Base-by-base conservation (phyloP, 1,140 invertebrate genomes). In the Drosophila ananassae region DNA sequence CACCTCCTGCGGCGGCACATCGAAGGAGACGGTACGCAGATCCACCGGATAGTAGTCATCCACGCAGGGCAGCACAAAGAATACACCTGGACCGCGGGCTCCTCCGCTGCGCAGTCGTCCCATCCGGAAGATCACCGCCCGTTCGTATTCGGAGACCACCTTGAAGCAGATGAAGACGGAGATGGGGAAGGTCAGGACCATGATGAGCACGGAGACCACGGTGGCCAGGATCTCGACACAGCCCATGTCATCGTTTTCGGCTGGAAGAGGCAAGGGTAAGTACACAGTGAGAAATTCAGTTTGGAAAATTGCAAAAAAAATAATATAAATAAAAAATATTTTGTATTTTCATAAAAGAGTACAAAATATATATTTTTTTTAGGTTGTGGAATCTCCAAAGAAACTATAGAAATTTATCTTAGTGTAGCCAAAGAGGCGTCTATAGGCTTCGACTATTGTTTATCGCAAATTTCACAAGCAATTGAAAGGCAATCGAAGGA, bases 31-130 rank as follows among this genome's bases (percentile, higher is more conserved):
- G 3, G 96, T 97, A 59, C 97, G 94, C 50, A 98, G 92, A 90
- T 98, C 97, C 5, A 97, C 96, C 91, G 97, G 97, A 44, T 96
- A 95, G 84, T 98, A 98, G 28, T 95, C 96, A 89, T 99, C 98
- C 61, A 98, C 95, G 90, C 97, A 98, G 1, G 97, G 97, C 47
- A 98, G 93, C 7, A 98, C 94, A 90, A 98, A 98, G 89, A 98
- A 98, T 17, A 97, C 94, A 17, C 96, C 97, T 46, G 96, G 97
- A 94, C 51, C 97, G 12, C 91, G 81, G 9, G 91, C 91, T 5
- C 91, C 91, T 1, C 91, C 91, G 22, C 96, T 92, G 30, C 90
- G 90, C 28, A 98, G 91, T 53, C 97, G 93, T 17, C 97, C 97
- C 50, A 98, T 93, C 60, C 97, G 95, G 90, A 98, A 98, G 92